Conservation (phyloP, 1,140 invertebrate species). For the Fopius arisanus region DNA sequence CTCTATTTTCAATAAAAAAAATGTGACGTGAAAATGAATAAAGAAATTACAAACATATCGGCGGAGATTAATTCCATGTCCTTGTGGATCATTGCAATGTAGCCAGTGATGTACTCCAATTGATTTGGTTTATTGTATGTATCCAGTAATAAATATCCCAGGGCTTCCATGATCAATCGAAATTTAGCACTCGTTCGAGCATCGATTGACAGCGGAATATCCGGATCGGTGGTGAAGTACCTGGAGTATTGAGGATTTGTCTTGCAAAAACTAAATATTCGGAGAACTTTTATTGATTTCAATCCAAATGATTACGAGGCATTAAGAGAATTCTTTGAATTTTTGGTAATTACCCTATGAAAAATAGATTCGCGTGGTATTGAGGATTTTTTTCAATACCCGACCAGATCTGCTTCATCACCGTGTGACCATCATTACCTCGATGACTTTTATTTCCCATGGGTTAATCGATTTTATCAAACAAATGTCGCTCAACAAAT, state of each 20-base stretch:
- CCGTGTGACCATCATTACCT: constrained; percentile 25
- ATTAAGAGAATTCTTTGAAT: background rate
- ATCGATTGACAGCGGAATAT: constrained; percentile 37
- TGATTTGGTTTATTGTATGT: constrained; percentile 43
- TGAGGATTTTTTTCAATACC: constrained; percentile 43
- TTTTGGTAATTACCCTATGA: constrained; percentile 33
- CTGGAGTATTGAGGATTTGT: constrained; percentile 42
- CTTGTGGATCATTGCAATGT: constrained; percentile 51
- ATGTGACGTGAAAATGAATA: constrained; percentile 19
- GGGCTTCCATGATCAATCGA: constrained; percentile 41
- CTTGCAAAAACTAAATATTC: constrained; percentile 40
- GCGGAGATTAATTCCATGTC: constrained; percentile 42
- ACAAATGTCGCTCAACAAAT: too few species aligned
- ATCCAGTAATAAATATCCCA: constrained; percentile 45
- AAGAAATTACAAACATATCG: constrained; percentile 41
- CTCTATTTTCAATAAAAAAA: constrained; percentile 6
- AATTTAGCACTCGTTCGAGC: constrained; percentile 38
- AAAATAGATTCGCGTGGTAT: constrained; percentile 42
- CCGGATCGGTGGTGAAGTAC: constrained; percentile 41
- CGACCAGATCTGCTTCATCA: constrained; percentile 40
- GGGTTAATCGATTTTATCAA: too few species aligned
- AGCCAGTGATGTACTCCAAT: constrained; percentile 43
- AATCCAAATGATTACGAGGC: background rate
- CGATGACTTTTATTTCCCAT: background rate
- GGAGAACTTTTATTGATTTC: background rate